Base-by-base conservation (phyloP, 37 sponge, comb jelly and placozoan species). In the Crambe crambe region DNA sequence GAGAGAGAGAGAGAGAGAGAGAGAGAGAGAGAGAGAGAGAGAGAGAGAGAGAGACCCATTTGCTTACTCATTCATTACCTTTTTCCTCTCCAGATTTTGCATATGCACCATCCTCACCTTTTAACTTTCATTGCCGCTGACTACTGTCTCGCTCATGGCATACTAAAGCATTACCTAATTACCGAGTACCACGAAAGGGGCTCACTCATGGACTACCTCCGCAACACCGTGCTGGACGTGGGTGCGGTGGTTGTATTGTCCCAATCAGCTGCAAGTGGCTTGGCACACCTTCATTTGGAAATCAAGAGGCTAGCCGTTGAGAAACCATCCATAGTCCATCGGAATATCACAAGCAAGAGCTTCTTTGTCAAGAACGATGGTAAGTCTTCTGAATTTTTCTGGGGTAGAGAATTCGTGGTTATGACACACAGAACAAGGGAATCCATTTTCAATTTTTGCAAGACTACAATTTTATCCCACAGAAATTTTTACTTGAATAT, bases 101-200 rank as follows among this genome's bases (percentile, higher is more conserved):
- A 76, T 32, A 87, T 96, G 67, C 68, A 78, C 30, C 97, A 96
- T 70, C 79, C 64, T 10, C 90, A 90, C 77, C 73, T 96, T 3
- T 83, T 87, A 34, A 20, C 84, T 30, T 93, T 93, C 83, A 82
- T 86, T 10, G 94, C 83, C 1, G 89, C 92, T 23, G 95, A 91
- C 58, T 81, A 32, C 29, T 67, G 30, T 5, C 85, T 79, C 71
- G 54, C 65, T 30, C 82, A 82, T 0, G 80, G 90, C 39, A 34
- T 57, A 9, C 54, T 42, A 4, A 51, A 80, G 6, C 84, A 75
- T 31, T 79, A 84, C 74, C 58, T 91, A 42, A 73, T 92, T 25
- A 77, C 59, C 9, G 83, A 85, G 32, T 85, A 92, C 44, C 86
- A 89, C 43, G 61, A 68, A 2, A 42, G 67, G 2, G 93, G 93